Evolutionary conservation across 2,797 vertebrate genomes (phyloP).

Genomic region (Manis javanica): DNA sequence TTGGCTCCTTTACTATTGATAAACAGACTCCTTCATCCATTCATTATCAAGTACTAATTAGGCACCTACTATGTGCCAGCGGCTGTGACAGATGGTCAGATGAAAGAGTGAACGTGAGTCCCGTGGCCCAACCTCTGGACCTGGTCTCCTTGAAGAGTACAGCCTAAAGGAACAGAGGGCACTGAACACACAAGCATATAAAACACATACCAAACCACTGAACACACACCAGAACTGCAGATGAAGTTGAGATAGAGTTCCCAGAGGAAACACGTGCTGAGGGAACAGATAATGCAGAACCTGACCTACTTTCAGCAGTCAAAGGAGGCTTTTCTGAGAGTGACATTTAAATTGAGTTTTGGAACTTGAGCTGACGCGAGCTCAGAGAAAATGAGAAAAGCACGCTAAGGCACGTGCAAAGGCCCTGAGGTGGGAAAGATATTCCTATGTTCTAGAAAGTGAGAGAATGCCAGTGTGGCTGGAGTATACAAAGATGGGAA

Average conservation of each 20-base stretch:
- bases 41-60: neutral
- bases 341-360: neutral
- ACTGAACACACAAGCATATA: neutral
- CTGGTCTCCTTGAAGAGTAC: neutral
- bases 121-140: neutral
- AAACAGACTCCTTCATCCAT: neutral
- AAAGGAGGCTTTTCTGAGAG: neutral
- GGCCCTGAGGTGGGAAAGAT: neutral
- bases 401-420: neutral
- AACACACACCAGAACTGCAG: neutral
- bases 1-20: neutral
- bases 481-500: rapidly evolving
- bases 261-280: neutral
- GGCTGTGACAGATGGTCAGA: neutral
- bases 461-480: neutral
- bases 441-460: neutral
- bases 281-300: neutral
- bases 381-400: neutral
- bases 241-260: neutral
- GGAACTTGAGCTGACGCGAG: neutral
- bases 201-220: too few relatives aligned
- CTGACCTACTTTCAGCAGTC: neutral
- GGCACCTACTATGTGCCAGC: neutral
- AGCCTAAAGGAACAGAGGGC: neutral
- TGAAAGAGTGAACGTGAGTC: neutral